Evolutionary conservation across 1,140 invertebrate genomes (phyloP).

Genomic region (Hypsibius dujardini): DNA sequence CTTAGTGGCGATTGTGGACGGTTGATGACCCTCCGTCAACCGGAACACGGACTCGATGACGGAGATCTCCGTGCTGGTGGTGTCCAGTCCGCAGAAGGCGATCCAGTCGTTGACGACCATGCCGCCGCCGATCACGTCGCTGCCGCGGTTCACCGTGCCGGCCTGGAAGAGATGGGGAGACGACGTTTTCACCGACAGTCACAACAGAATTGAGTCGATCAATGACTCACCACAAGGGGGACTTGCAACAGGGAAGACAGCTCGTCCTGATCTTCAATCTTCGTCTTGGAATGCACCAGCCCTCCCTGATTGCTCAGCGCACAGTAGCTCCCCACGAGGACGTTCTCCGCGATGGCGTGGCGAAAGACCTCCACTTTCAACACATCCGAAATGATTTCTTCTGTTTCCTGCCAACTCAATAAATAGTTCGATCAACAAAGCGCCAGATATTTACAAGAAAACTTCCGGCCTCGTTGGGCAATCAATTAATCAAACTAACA

Average conservation of each 20-base stretch:
- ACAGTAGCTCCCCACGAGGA: constrained; percentile 85
- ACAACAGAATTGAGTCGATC: not conserved
- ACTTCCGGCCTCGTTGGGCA: too few relatives aligned
- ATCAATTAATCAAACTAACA: too few relatives aligned
- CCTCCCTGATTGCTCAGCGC: constrained; percentile 89
- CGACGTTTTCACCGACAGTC: not conserved
- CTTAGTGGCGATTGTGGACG: constrained; percentile 34
- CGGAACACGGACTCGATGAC: constrained; percentile 97
- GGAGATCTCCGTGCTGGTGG: constrained; percentile 89
- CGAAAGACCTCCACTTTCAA: constrained; percentile 89
- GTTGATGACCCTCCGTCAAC: constrained; percentile 59
- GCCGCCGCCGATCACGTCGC: constrained; percentile 81
- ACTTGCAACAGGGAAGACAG: constrained; percentile 91
- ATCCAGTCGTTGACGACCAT: constrained; percentile 96
- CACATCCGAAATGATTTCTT: constrained; percentile 84
- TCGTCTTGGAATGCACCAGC: constrained; percentile 72
- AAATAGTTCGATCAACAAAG: too few relatives aligned
- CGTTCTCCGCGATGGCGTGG: constrained; percentile 80
- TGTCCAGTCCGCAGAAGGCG: constrained; percentile 88
- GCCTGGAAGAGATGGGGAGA: constrained; percentile 40
- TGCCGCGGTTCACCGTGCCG: constrained; percentile 90
- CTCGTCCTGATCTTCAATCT: constrained; percentile 83
- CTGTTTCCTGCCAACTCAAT: constrained; percentile 49
- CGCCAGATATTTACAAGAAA: too few relatives aligned
- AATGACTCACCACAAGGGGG: constrained; percentile 53